Evolutionary conservation across 2,888 invertebrate species (phyloP), one percentile per base, ranked within the genome.

Genomic region (Drosophila pegasa): DNA sequence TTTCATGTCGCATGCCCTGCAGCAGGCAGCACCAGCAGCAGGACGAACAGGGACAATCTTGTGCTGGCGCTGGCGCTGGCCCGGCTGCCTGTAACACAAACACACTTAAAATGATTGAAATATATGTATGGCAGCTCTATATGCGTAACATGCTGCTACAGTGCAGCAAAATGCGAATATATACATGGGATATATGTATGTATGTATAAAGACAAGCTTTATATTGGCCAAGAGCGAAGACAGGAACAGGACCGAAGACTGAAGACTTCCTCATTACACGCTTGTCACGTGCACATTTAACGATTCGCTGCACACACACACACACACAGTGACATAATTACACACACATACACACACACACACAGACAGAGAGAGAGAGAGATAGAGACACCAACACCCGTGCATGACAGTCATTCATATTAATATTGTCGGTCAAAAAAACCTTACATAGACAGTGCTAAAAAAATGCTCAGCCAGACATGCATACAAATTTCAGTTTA

Each of bases 221-320:
- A 55, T 38, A 75, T 79, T 80, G 84, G 60, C 66, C 47, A 47
- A 58, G 58, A 66, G 64, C 60, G 61, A 62, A 72, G 67, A 78
- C 65, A 58, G 37, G 37, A 51, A 31, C 74, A 27, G 55, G n/a
- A 22, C 54, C 55, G 50, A 63, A 63, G 74, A 69, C 69, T 68
- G 85, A 75, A 87, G 79, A 76, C 86, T 78, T 88, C 69, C 85
- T 88, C 78, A 86, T 86, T 87, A 84, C 85, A 86, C 89, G 85
- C 89, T 88, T 87, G 89, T 86, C 89, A 88, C 89, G 87, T 86
- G 78, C 87, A 75, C 82, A 87, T 83, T 83, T 84, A 83, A 86
- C 84, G 83, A 80, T 83, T 75, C 83, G 84, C 68, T 75, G 83
- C 77, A 73, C 80, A 85, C 63, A 47, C 31, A 48, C 47, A 65